Evolutionary conservation across 2,888 invertebrate genomes (phyloP), one percentile per base, ranked within the genome.

Genomic region (Drosophila melanosoma): DNA sequence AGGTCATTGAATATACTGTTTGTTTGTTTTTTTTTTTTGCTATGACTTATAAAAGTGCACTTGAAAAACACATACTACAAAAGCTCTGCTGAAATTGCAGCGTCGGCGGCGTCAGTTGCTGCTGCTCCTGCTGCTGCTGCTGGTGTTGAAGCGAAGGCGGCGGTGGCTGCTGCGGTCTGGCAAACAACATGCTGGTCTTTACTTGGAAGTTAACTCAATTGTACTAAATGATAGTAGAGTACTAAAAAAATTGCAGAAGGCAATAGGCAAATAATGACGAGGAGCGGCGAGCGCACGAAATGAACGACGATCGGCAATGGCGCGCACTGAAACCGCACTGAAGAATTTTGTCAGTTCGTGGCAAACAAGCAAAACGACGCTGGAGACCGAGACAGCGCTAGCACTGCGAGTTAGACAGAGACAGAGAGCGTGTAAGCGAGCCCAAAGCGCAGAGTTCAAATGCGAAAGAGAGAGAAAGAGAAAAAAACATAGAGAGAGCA

Each of bases 281-380:
- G 69, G 68, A 83, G 81, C 87, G 26, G 54, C 54, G 85, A 85
- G 79, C 90, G 79, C 79, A 81, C 88, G 60, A 72, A 78, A 78
- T 87, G 67, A 89, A 69, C 84, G 65, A 89, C 81, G 74, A 82
- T 73, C 90, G 74, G 74, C 80, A 80, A 74, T 83, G 80, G 66
- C 75, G 81, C 82, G 82, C 69, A 76, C 81, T 82, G 66, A 90
- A 86, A 90, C 81, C 89, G 83, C 86, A 90, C 87, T 87, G 89
- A 90, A 90, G 83, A 84, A 86, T 86, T 77, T 78, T 73, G 68
- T 76, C 54, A 64, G 54, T 48, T 53, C 49, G 65, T 74, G 66
- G 61, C 74, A 45, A 17, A 71, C 69, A 57, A 64, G 71, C 66
- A 38, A 68, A 75, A 61, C 67, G 61, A 58, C 56, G 72, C 63